Percentiles rank a stretch among this genome's conserved stretches.
Evolutionary conservation across 2,797 vertebrate species (phyloP).

Genomic region (Platyrinchus mystaceus): DNA sequence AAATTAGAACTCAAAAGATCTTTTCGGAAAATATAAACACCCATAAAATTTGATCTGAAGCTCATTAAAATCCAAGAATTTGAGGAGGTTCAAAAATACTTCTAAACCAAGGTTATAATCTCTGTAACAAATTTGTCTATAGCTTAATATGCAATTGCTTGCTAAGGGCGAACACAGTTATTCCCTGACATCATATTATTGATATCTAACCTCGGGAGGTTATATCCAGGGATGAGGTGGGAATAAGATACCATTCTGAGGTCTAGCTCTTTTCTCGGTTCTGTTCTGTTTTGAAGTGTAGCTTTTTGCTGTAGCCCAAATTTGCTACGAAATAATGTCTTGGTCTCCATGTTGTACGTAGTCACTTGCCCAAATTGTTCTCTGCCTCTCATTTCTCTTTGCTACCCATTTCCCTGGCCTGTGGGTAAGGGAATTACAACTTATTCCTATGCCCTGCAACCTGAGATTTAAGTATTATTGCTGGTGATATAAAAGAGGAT

Average conservation of each 20-base stretch:
- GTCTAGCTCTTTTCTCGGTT: background rate
- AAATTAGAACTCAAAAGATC: background rate
- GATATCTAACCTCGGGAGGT: background rate
- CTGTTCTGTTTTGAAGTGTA: background rate
- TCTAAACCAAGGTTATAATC: background rate
- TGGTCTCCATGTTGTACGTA: background rate
- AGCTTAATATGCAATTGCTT: background rate
- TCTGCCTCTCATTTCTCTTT: background rate
- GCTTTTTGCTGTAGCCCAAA: background rate
- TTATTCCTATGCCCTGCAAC: background rate
- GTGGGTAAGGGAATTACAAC: slow-evolving; percentile 14
- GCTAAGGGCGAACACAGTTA: background rate
- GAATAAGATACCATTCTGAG: background rate
- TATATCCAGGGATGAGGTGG: background rate
- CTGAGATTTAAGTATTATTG: background rate
- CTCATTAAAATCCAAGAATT: background rate
- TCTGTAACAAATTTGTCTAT: background rate
- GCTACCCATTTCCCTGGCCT: background rate
- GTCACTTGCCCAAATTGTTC: background rate
- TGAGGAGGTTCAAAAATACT: background rate
- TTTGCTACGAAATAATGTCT: background rate
- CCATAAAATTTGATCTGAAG: background rate
- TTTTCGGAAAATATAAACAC: background rate
- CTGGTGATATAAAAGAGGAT: slow-evolving; percentile 15
- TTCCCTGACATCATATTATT: background rate